Evolutionary conservation across 2,797 vertebrate species (phyloP).

Genomic region (Rallus crepitans): DNA sequence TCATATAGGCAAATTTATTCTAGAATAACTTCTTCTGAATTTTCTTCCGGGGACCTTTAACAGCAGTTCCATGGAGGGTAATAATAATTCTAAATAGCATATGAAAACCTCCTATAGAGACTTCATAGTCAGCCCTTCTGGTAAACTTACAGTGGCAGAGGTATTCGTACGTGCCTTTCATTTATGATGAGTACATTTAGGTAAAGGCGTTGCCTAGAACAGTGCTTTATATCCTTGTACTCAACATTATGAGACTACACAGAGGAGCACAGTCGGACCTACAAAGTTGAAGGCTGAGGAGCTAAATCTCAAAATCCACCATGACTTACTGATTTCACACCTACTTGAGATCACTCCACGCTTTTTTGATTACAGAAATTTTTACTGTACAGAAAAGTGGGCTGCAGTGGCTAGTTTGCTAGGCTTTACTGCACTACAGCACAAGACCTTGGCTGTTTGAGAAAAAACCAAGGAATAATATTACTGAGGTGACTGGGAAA

Average conservation of each 20-base stretch:
- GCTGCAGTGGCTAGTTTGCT: neutral
- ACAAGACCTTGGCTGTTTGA: neutral
- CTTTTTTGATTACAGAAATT: neutral
- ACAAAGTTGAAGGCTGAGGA: neutral
- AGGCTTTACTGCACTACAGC: neutral
- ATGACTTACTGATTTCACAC: neutral
- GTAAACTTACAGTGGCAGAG: neutral
- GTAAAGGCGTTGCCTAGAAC: neutral
- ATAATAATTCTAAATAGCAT: neutral
- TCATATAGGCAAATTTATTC: neutral
- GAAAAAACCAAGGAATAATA: neutral
- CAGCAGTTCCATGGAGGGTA: rapidly evolving
- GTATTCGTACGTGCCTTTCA: neutral
- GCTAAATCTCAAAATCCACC: neutral
- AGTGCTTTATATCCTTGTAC: neutral
- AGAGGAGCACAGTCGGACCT: neutral
- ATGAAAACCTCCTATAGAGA: neutral
- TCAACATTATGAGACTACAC: rapidly evolving
- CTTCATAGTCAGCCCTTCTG: neutral
- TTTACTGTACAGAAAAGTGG: neutral
- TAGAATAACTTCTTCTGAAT: neutral
- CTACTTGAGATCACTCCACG: neutral
- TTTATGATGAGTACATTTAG: neutral
- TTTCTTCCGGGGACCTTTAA: neutral
- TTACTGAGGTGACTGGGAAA: neutral